Evolutionary conservation across 2,113 vertebrate species (phyloP).

Genomic region (Carassius gibelio): DNA sequence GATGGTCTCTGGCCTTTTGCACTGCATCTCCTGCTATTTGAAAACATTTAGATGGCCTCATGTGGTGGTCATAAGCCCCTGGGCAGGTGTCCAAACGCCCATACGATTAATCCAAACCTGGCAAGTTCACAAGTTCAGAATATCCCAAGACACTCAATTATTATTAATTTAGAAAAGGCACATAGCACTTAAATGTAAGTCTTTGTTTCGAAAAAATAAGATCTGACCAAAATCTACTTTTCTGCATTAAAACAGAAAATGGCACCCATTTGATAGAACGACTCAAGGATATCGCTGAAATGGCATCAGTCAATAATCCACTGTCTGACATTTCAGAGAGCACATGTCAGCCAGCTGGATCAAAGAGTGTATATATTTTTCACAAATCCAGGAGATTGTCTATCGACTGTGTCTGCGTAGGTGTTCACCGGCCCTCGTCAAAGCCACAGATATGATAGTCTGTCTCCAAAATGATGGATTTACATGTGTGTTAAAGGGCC

Average conservation of each 20-base stretch:
- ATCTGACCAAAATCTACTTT: background rate
- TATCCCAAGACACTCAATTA: background rate
- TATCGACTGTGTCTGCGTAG: slow-evolving; percentile 22
- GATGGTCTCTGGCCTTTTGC: background rate
- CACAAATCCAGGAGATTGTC: slow-evolving; percentile 37
- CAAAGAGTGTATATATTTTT: slow-evolving; percentile 32
- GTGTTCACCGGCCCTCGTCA: background rate
- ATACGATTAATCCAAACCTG: background rate
- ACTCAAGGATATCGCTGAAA: background rate
- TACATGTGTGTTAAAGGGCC: background rate
- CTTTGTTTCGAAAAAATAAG: background rate
- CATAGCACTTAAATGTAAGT: background rate
- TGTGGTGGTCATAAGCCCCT: background rate
- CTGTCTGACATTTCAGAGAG: slow-evolving; percentile 40
- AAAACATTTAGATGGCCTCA: background rate
- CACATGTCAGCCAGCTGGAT: slow-evolving; percentile 28
- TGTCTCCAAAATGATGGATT: background rate
- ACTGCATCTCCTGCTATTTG: slow-evolving; percentile 3
- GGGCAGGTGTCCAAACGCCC: background rate
- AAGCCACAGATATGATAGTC: background rate
- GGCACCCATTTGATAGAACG: background rate
- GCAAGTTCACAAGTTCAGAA: background rate
- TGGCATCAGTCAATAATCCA: slow-evolving; percentile 40
- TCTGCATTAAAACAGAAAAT: background rate
- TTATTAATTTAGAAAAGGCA: background rate